A percentile compares a stretch with the other conserved stretches of the same genome.
Conservation (phyloP, 2,797 vertebrate species). For the Cyclura pinguis region DNA sequence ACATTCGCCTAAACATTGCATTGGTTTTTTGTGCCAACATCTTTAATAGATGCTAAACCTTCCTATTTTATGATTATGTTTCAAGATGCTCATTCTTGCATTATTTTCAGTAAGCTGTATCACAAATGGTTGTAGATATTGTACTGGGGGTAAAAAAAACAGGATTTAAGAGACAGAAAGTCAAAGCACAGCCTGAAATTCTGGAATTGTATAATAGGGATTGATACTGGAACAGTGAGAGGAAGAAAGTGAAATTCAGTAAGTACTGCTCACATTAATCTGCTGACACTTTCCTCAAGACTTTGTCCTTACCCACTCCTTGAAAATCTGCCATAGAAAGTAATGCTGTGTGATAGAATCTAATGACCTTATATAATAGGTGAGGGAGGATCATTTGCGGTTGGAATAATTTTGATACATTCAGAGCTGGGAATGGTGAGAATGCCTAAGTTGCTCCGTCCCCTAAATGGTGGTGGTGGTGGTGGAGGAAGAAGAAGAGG, state of each 20-base stretch:
- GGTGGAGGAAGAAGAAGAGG: background rate
- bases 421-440: accelerated
- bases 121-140: background rate
- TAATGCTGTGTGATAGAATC: background rate
- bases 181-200: background rate
- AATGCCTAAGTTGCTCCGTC: constrained; percentile 24
- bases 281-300: background rate
- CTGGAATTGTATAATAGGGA: background rate
- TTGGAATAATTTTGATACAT: background rate
- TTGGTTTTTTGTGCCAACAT: background rate
- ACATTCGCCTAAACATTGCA: background rate
- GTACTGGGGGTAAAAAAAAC: no score
- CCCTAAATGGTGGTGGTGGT: constrained; percentile 20
- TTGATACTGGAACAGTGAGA: background rate
- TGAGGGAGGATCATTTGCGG: constrained; percentile 37
- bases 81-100: background rate
- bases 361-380: background rate
- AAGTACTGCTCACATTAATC: background rate
- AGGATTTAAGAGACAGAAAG: background rate
- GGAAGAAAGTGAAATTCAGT: background rate
- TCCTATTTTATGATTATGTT: background rate
- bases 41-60: background rate
- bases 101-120: background rate
- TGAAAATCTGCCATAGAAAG: background rate
- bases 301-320: background rate